Evolutionary conservation across 92 coral and sea anemone species (phyloP).

Genomic region (Umimayanthus kanabou): DNA sequence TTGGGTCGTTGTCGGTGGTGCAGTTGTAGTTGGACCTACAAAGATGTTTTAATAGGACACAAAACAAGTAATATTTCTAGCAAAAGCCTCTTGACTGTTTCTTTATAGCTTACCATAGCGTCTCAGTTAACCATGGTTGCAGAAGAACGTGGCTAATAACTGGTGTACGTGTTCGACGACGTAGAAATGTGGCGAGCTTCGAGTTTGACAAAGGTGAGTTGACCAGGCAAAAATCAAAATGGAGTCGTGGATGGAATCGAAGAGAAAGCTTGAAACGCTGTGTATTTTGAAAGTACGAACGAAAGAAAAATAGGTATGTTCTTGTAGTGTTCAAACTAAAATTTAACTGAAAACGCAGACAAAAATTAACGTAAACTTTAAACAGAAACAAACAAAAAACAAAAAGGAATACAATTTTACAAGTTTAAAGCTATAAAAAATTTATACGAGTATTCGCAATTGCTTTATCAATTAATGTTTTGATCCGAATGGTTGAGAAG

Average conservation of each 20-base stretch:
- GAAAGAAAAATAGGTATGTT: constrained; percentile 18
- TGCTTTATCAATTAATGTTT: background rate
- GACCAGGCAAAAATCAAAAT: background rate
- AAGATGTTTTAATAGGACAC: background rate
- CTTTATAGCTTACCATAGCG: background rate
- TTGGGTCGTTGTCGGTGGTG: constrained; percentile 32
- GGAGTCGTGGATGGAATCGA: background rate
- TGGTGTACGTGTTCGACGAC: background rate
- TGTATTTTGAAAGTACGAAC: background rate
- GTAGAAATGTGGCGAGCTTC: background rate
- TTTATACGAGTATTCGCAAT: background rate
- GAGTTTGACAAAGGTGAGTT: background rate
- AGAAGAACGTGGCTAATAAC: background rate
- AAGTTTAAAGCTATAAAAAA: background rate
- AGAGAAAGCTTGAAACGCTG: background rate
- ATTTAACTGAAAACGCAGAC: background rate
- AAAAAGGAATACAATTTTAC: background rate
- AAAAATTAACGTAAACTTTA: background rate
- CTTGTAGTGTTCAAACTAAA: background rate
- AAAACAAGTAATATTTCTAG: background rate
- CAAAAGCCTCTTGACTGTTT: background rate
- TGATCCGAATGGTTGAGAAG: too few species aligned
- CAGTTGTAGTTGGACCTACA: constrained; percentile 38
- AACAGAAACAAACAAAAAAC: background rate
- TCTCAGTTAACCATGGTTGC: background rate